A percentile compares a stretch with the other conserved stretches of the same genome.
phyloP scores from a whole-genome alignment of 2,797 vertebrate genomes.

The Pelobates cultripes region DNA sequence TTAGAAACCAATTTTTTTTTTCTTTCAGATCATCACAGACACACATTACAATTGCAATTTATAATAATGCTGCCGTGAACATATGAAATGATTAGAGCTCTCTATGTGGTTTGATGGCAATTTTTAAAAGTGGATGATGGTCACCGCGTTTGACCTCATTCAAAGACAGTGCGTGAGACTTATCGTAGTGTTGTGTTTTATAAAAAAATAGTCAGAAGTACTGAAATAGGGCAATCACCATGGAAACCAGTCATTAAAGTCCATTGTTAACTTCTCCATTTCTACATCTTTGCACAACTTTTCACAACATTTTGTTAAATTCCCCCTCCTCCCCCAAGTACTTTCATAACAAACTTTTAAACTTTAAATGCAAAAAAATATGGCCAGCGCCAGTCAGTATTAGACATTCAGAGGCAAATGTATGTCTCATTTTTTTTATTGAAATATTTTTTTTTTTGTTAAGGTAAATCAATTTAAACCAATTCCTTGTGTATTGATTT shows the following conservation, averaged over 20 bases:
- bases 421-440: not conserved
- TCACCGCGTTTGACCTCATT: not conserved
- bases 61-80: not conserved
- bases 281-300: no score
- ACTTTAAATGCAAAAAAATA: not conserved
- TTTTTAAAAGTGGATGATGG: not conserved
- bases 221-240: no score
- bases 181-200: no score
- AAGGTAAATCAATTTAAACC: slow-evolving; percentile 4
- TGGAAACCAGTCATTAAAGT: no score
- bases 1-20: slow-evolving; percentile 9
- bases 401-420: not conserved
- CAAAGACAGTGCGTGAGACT: not conserved
- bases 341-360: not conserved
- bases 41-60: not conserved
- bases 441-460: not conserved
- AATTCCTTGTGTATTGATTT: not conserved
- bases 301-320: no score
- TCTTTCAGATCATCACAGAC: not conserved
- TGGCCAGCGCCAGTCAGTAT: not conserved
- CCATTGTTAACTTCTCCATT: no score
- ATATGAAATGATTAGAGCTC: not conserved
- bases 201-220: no score
- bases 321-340: no score
- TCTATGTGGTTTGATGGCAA: not conserved